Base-by-base conservation (phyloP, 1,140 invertebrate species). In the Ptiloglossa arizonensis region DNA sequence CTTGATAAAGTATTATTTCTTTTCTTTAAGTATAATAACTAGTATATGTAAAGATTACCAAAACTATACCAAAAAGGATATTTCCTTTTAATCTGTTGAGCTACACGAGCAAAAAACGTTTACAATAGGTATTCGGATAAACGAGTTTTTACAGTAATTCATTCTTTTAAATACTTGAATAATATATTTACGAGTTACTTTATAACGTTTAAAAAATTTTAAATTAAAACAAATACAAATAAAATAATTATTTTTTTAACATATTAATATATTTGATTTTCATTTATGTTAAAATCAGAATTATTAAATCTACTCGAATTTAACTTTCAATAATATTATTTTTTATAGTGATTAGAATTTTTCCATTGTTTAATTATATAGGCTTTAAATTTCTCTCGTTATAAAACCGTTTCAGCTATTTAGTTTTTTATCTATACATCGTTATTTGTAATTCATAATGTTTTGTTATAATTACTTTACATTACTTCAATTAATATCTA, bases 341-440 rank as follows among this genome's bases (percentile, higher is more conserved):
- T 27, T 63, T 63, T 46, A 44, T 22, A 57, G 9, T 46, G 6
- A 27, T 68, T 75, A 46, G 4, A 59, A 38, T 48, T 29, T 29
- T 46, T 66, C 32, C 22, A 41, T 29, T 57, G 24, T 48, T 74
- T 24, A 9, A 48, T 59, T 48, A 57, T 48, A 68, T 24, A 59
- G 22, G 68, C 57, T 75, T 64, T 11, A 75, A 68, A 24, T 41
- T 59, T n/a, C 15, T 46, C 17, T 75, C 46, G 52, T 67, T 67
- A 56, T 35, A 27, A 68, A 75, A 68, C 50, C 29, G 63, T 68
- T 75, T 75, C 73, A 75, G 64, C 52, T 75, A 75, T 77, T 76
- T 71, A 71, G 24, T 70, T 68, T 77, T 77, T 62, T 24, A 54
- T 44, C 35, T 64, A 24, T 77, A 62, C 46, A 71, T 70, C 46